Conservation (phyloP, 2,797 vertebrate species). For the Ispidina picta region DNA sequence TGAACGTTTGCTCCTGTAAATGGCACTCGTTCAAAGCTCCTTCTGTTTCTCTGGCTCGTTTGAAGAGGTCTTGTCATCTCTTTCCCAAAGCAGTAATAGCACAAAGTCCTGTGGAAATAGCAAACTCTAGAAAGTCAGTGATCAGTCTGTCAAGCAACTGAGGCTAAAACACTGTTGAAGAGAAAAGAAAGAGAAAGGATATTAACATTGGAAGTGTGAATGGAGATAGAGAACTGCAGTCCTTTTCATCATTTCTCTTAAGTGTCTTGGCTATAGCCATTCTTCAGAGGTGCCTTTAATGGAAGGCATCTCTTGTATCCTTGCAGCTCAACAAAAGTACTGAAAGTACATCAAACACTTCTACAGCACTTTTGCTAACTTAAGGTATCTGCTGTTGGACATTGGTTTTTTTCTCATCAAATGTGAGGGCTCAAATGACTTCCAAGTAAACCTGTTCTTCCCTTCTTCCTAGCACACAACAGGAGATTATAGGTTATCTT, state of each 20-base stretch:
- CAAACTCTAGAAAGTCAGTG: neutral
- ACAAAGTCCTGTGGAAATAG: constrained; percentile 9
- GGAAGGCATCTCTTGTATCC: neutral
- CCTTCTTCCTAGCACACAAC: neutral
- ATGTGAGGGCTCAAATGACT: neutral
- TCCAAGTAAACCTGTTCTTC: neutral
- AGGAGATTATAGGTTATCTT: constrained; percentile 10
- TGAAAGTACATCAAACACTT: neutral
- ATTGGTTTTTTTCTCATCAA: neutral
- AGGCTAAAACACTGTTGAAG: neutral
- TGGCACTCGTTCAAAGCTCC: constrained; percentile 67
- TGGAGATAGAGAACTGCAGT: neutral
- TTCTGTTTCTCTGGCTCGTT: constrained; percentile 50
- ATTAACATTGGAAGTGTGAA: neutral
- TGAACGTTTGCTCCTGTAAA: constrained; percentile 66
- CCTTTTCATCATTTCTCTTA: neutral
- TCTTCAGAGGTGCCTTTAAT: neutral
- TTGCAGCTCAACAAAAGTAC: neutral
- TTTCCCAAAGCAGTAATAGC: constrained; percentile 9
- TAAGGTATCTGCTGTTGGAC: neutral
- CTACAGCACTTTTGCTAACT: neutral
- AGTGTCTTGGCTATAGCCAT: neutral
- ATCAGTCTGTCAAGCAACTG: neutral
- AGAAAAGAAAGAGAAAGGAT: neutral
- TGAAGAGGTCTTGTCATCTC: constrained; percentile 55